These are phyloP conservation scores for Scleropages formosus DNA, from an alignment of 2,797 vertebrate species.

Conservation along the genomic window DNA sequence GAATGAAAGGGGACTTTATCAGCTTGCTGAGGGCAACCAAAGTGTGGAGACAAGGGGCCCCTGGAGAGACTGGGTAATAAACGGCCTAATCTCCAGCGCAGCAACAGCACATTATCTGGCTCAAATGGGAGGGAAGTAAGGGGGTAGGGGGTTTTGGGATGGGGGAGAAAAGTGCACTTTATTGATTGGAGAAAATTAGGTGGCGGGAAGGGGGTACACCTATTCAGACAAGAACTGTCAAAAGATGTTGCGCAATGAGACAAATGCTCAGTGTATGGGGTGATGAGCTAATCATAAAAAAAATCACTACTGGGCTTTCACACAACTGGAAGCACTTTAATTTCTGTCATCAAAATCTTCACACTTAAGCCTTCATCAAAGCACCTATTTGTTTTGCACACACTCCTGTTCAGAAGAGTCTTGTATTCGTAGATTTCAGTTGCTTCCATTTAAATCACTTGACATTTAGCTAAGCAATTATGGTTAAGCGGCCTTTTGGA, in stretches of 20 bases:
- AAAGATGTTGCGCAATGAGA: not conserved
- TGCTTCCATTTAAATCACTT: too few species aligned
- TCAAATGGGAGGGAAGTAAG: constrained; percentile 13
- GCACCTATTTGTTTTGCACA: not conserved
- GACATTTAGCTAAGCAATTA: too few species aligned
- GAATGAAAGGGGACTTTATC: constrained; percentile 36
- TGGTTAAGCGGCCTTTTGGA: too few species aligned
- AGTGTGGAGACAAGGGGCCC: constrained; percentile 29
- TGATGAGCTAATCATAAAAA: constrained; percentile 3
- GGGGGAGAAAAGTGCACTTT: constrained; percentile 10
- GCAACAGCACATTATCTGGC: constrained; percentile 12
- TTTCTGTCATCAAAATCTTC: too few species aligned
- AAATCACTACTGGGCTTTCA: not conserved
- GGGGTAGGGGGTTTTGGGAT: not conserved
- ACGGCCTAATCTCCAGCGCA: constrained; percentile 26
- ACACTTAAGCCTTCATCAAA: not conserved
- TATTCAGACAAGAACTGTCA: constrained; percentile 15
- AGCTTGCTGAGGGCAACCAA: constrained; percentile 31
- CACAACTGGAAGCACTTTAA: too few species aligned
- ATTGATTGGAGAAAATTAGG: constrained; percentile 23
- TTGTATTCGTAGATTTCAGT: not conserved
- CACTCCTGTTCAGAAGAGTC: not conserved
- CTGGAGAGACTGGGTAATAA: constrained; percentile 35
- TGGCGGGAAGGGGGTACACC: not conserved
- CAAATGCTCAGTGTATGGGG: not conserved